Evolutionary conservation across 2,888 invertebrate genomes (phyloP), one percentile per base, ranked within the genome.

Genomic region (Eupithecia tripunctaria): DNA sequence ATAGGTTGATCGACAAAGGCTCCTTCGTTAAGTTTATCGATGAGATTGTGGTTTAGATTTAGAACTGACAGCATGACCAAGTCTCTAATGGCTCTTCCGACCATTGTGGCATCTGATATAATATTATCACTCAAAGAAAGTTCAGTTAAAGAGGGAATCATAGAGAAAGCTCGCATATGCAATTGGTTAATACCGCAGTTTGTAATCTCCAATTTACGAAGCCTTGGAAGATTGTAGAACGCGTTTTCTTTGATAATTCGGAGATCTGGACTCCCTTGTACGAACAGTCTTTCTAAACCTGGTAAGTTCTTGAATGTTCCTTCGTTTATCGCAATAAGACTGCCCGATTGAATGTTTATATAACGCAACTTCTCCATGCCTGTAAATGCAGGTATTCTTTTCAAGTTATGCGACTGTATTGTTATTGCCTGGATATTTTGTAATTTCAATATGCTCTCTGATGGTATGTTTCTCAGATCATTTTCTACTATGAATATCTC

Each of bases 401-500:
- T 97, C 76, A 98, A 92, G 78, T 96, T 95, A 74, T 96, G 96
- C 12, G 97, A 97, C 88, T 97, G 97, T 81, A 98, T 95, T 1
- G 98, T 98, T 60, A 98, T 95, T 3, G 98, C 98, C 94, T 98
- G 97, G 70, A 98, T 93, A 78, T 96, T 96, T 81, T 96, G 95
- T 81, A 98, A 91, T 82, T 96, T 96, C 77, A 96, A 95, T 65
- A 98, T 90, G 81, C 97, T 97, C 87, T 98, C 98, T 1, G 96
- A 95, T 0, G 98, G 98, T 67, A 98, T 93, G 80, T 96, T 97
- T 75, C 97, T 95, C 67, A 98, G 88, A 78, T 97, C 96, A 21
- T 97, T 97, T 89, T 98, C 98, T 2, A 98, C 98, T 41, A 98
- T 95, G 83, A 97, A 98, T 71, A 98, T 95, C 91, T 98, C 98